Evolutionary conservation across 1,140 invertebrate genomes (phyloP).

Genomic region (Pemphigus obesinymphae): DNA sequence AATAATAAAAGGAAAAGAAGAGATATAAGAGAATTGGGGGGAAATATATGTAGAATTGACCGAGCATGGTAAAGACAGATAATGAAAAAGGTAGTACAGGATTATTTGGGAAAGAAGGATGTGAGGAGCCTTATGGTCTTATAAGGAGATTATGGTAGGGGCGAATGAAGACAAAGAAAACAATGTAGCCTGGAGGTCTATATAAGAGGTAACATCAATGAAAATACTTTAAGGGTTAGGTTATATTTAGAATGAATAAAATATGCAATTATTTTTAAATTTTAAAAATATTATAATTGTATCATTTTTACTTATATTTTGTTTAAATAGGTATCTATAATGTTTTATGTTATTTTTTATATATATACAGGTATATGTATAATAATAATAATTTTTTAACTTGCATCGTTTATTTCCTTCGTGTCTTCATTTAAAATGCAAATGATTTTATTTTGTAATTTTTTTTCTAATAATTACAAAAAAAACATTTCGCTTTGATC

Average conservation of each 20-base stretch:
- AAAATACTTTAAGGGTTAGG: neutral
- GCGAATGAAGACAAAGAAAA: neutral
- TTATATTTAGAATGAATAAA: neutral
- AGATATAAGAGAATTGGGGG: neutral
- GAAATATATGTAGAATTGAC: neutral
- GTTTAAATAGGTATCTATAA: neutral
- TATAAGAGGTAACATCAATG: neutral
- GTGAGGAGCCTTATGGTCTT: neutral
- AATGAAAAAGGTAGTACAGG: slow-evolving; percentile 16
- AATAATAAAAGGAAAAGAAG: neutral
- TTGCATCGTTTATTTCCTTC: neutral
- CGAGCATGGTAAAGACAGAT: neutral
- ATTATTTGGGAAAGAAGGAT: neutral
- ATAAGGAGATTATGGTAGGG: too few species aligned
- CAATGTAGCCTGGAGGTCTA: neutral
- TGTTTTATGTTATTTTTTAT: neutral
- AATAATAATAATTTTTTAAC: neutral
- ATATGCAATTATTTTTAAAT: neutral
- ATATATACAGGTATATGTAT: too few species aligned
- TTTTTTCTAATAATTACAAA: neutral
- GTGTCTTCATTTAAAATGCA: neutral
- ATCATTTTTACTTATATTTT: neutral
- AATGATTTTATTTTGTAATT: neutral
- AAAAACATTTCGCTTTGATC: neutral
- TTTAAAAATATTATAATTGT: neutral